phyloP scores from a whole-genome alignment of 2,888 invertebrate species.

The Coelopa pilipes region DNA sequence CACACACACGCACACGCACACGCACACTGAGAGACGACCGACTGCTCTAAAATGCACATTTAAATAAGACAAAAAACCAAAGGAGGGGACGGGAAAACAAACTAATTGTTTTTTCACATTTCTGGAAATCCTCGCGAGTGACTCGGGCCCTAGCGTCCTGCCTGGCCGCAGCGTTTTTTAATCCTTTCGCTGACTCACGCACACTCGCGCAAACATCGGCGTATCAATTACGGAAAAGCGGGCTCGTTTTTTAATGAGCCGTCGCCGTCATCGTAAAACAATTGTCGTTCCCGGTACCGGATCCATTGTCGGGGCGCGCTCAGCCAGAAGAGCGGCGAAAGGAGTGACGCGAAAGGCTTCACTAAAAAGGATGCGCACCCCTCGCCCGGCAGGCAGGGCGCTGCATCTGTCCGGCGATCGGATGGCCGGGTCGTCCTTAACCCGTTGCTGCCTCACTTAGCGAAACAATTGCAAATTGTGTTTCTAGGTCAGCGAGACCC shows the following conservation, averaged over 20 bases:
- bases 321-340: slow-evolving; percentile 4
- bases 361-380: not conserved
- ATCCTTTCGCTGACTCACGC: slow-evolving; percentile 23
- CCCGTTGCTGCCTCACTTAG: slow-evolving; percentile 31
- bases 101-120: no score
- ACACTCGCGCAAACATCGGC: not conserved
- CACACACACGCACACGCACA: no score
- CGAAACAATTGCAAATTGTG: slow-evolving; percentile 49
- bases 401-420: slow-evolving; percentile 40
- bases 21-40: no score
- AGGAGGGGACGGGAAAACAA: no score
- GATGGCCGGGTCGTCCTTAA: slow-evolving; percentile 23
- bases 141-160: not conserved
- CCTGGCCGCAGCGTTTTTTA: not conserved
- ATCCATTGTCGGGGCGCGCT: no score
- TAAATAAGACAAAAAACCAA: no score
- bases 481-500: slow-evolving; percentile 45
- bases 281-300: no score
- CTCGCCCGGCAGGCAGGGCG: not conserved
- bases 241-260: no score
- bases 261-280: no score
- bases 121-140: not conserved
- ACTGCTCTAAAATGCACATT: no score
- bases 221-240: not conserved
- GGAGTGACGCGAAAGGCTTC: not conserved